A percentile compares a stretch with the other conserved stretches of the same genome.
Conservation (phyloP, 92 coral and sea anemone species). For the Virgularia gustaviana region DNA sequence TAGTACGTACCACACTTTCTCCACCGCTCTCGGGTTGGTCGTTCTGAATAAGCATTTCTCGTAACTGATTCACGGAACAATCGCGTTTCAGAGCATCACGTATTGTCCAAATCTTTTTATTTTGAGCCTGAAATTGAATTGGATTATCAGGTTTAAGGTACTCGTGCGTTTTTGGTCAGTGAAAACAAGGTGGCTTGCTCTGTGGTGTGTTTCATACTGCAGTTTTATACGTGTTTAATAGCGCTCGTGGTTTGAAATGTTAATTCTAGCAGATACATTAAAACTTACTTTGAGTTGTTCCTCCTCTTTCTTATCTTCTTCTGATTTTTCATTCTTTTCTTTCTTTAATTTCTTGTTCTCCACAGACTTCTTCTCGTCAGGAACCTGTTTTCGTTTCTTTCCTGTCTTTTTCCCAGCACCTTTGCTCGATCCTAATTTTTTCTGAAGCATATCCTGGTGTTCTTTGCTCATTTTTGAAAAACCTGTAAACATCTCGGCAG, state of each 20-base stretch:
- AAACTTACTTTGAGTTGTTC: constrained; percentile 67
- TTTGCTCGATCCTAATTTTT: constrained; percentile 65
- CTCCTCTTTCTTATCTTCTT: constrained; percentile 69
- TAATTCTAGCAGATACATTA: too few species aligned
- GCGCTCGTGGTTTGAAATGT: too few species aligned
- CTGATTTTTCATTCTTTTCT: constrained; percentile 62
- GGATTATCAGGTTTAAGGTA: too few species aligned
- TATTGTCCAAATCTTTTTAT: constrained; percentile 79
- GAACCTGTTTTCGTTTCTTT: constrained; percentile 59
- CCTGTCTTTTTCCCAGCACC: constrained; percentile 51
- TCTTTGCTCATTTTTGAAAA: constrained; percentile 64
- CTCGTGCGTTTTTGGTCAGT: background rate
- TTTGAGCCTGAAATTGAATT: constrained; percentile 67
- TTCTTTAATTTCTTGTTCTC: constrained; percentile 58
- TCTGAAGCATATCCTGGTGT: constrained; percentile 69
- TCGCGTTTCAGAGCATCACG: constrained; percentile 71
- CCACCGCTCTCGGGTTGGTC: constrained; percentile 75
- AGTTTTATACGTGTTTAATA: background rate
- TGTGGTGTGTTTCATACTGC: background rate
- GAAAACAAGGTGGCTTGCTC: background rate
- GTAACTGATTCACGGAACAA: constrained; percentile 58
- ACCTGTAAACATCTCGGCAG: constrained; percentile 84
- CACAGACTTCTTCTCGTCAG: constrained; percentile 55
- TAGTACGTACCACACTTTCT: constrained; percentile 87
- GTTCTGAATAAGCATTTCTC: constrained; percentile 85